Conservation (phyloP, 2,113 vertebrate genomes). For the Actinemys pallida region DNA sequence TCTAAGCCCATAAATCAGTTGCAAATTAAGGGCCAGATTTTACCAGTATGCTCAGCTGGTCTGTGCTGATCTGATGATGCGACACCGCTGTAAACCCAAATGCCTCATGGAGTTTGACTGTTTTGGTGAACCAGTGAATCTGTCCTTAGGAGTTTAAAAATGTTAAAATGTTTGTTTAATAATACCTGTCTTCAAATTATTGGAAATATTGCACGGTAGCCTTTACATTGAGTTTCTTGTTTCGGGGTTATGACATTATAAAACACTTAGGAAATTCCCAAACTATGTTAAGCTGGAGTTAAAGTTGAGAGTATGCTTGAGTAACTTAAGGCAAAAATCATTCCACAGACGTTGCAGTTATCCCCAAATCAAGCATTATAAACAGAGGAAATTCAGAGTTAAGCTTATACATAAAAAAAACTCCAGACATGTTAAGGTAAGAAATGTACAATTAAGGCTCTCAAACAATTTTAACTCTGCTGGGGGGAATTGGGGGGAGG, state of each 20-base stretch:
- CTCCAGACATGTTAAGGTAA: constrained; percentile 18
- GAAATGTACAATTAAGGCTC: not conserved
- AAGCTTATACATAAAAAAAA: not conserved
- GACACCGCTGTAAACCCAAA: not conserved
- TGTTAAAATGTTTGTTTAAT: not conserved
- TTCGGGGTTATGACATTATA: constrained; percentile 39
- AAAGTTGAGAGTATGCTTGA: not conserved
- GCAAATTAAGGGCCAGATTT: not conserved
- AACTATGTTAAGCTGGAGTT: not conserved
- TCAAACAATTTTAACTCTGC: not conserved
- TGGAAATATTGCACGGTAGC: not conserved
- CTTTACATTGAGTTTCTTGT: not conserved
- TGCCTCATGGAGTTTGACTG: not conserved
- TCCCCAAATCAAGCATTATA: not conserved
- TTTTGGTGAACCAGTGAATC: not conserved
- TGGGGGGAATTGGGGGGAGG: no score
- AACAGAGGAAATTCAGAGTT: not conserved
- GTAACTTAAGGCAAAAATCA: constrained; percentile 54
- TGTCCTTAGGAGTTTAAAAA: not conserved
- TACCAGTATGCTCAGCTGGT: not conserved
- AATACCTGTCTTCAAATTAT: not conserved
- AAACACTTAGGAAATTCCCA: constrained; percentile 28
- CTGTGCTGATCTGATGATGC: not conserved
- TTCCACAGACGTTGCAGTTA: constrained; percentile 50
- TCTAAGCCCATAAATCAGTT: not conserved